Conservation (phyloP, 2,113 vertebrate genomes). For the Aplodontia rufa region DNA sequence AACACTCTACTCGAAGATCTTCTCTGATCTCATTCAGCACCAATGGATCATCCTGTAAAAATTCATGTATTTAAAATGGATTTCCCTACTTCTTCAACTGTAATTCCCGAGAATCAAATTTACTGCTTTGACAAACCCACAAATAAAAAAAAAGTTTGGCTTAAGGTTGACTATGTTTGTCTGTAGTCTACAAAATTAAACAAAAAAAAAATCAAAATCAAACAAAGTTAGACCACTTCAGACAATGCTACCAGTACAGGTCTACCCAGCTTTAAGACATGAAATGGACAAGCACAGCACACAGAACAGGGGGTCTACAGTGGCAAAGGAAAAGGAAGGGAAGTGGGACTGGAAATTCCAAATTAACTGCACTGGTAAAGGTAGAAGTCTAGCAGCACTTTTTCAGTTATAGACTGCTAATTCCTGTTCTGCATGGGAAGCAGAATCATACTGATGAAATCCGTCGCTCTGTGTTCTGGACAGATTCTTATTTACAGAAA, state of each 20-base stretch:
- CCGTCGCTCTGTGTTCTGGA: neutral
- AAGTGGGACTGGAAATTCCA: neutral
- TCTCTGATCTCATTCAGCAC: conserved; percentile 97
- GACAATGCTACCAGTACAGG: neutral
- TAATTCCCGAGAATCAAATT: conserved; percentile 14
- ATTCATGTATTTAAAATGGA: neutral
- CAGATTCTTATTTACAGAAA: conserved; percentile 21
- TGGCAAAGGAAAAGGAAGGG: neutral
- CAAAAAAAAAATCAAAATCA: neutral
- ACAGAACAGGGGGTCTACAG: neutral
- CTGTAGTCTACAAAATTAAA: neutral
- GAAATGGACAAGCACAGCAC: neutral
- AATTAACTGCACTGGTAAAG: neutral
- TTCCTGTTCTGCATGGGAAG: neutral
- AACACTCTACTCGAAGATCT: conserved; percentile 94
- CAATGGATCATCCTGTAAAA: conserved; percentile 94
- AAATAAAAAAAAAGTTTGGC: neutral
- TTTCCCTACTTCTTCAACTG: neutral
- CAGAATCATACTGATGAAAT: neutral
- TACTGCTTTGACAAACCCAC: conserved; percentile 19
- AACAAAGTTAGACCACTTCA: neutral
- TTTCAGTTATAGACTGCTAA: neutral
- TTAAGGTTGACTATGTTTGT: conserved; percentile 37
- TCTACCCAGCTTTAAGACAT: neutral
- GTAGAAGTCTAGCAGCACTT: neutral